phyloP scores from a whole-genome alignment of 2,888 invertebrate genomes.

The Crioceris asparagi region DNA sequence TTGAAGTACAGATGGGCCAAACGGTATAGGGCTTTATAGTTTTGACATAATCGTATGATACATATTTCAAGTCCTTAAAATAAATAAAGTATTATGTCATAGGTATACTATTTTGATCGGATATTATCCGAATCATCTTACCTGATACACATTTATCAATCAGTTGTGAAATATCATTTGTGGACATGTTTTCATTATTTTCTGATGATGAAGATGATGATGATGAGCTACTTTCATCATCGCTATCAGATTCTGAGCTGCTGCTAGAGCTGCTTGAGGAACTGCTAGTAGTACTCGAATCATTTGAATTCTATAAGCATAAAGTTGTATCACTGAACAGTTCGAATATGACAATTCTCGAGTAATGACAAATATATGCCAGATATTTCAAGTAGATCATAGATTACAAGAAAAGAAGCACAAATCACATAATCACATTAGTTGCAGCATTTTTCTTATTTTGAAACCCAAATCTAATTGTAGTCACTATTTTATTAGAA shows the following conservation, averaged over 20 bases:
- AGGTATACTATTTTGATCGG: neutral
- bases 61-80: conserved; percentile 70
- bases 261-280: conserved; percentile 45
- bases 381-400: no score
- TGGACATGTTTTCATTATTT: conserved; percentile 29
- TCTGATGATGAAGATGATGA: conserved; percentile 29
- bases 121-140: conserved; percentile 13
- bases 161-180: conserved; percentile 29
- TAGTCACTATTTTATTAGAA: no score
- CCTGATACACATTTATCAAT: conserved; percentile 33
- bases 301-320: no score
- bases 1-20: conserved; percentile 75
- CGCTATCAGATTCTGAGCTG: conserved; percentile 43
- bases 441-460: no score
- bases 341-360: no score
- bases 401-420: no score
- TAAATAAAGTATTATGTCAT: neutral
- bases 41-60: conserved; percentile 74
- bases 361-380: no score
- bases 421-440: no score
- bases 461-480: no score
- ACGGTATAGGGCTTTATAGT: conserved; percentile 87
- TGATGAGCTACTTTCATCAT: conserved; percentile 37
- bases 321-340: no score
- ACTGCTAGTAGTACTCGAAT: conserved; percentile 26